Evolutionary conservation across 2,113 vertebrate genomes (phyloP), one percentile per base, ranked within the genome.

Genomic region (Pachycephala philippinensis): DNA sequence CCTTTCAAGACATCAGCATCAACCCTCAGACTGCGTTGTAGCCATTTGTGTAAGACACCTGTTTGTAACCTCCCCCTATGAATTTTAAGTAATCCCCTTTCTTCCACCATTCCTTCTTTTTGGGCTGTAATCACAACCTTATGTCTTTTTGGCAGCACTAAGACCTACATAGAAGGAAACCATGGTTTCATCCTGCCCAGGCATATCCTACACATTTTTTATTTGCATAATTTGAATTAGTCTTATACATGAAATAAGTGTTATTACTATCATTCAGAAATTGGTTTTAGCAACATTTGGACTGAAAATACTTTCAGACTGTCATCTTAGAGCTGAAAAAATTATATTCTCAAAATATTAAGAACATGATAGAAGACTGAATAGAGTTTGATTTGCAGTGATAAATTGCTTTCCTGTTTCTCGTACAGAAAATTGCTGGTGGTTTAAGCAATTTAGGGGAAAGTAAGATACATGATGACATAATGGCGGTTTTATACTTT

Each of bases 31-130:
- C 33, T 45, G 12, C 3, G 4, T 17, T 86, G 23, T 7, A 77
- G 21, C 5, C 18, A 27, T 21, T 59, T 20, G 4, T 40, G 6
- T 31, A 57, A 63, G 33, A 64, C 40, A 76, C 3, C 6, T 39
- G 10, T 4, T 60, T 80, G 7, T 31, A 83, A 45, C 8, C 2
- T 57, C 10, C 7, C 2, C 1, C 3, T 27, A 3, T 4, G 13
- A 74, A 57, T 42, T 76, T n/a, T n/a, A 54, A 75, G 12, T 15
- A 31, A 40, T 54, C 9, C 35, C 31, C 23, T 82, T 37, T 49
- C 23, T 33, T 40, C 2, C 47, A 54, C 15, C 30, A 26, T 5
- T 70, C 4, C 4, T 15, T 69, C n/a, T 74, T 75, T 53, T 53
- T 3, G 26, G 39, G 3, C 3, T 86, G 8, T 44, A 66, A 63